Evolutionary conservation across 2,888 invertebrate genomes (phyloP), one percentile per base, ranked within the genome.

Genomic region (Gonocerus acuteangulatus): DNA sequence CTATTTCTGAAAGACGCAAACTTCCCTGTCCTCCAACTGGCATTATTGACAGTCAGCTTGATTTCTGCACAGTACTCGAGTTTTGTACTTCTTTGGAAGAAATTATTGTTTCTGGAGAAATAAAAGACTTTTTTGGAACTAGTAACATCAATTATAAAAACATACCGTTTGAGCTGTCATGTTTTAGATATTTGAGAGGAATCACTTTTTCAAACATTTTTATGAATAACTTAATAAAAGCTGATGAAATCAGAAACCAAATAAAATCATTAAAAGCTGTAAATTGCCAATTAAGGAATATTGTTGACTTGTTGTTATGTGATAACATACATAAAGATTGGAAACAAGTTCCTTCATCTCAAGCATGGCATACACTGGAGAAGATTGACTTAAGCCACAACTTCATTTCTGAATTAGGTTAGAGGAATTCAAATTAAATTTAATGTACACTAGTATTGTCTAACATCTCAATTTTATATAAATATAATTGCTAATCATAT

Each of bases 11-110:
- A 73, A 81, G 94, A 66, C 78, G 95, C 52, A 88, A 87, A 73
- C 82, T 90, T 69, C 89, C 93, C 0, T 89, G 93, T 72, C 91
- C 95, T 0, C 79, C 84, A 1, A 79, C 82, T 62, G 90, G 90
- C 71, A 84, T 85, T 64, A 80, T 81, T 21, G 89, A 91, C 69
- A 85, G 85, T 68, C 83, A 85, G 73, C 88, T 84, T 70, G 94
- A 95, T 75, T 87, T 95, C 69, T 91, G 93, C 66, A 92, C 95
- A 71, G 84, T 95, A 1, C 74, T 95, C 58, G 95, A 95, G 74
- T 89, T 92, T 71, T 88, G 87, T 73, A 85, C 85, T 0, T 86
- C 89, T 71, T 75, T 95, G 22, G 81, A 81, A 18, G 78, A 80
- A 19, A 74, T 92, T 11, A 79, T 79, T 67, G 81, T 93, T 59